Conservation (phyloP, 2,797 vertebrate species). For the Smutsia gigantea region DNA sequence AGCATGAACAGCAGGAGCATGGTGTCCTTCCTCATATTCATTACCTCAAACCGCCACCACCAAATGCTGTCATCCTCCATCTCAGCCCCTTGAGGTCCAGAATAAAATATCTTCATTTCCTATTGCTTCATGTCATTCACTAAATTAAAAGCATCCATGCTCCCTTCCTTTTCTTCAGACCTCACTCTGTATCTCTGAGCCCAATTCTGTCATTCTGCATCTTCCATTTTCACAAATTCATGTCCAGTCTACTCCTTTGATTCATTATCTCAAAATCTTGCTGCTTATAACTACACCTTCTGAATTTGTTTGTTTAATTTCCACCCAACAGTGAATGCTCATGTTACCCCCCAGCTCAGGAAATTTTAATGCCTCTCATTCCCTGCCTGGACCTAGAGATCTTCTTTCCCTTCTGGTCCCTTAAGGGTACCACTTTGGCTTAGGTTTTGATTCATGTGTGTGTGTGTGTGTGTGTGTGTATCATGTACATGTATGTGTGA, state of each 20-base stretch:
- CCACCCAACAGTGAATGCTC: background rate
- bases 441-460: background rate
- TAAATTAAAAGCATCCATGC: background rate
- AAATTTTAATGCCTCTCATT: background rate
- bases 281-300: background rate
- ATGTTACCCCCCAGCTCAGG: background rate
- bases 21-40: background rate
- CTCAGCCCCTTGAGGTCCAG: background rate
- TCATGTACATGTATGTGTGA: background rate
- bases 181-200: background rate
- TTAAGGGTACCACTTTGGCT: background rate
- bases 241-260: background rate
- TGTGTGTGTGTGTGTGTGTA: background rate
- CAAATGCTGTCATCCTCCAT: background rate
- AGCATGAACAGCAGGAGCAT: background rate
- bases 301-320: background rate
- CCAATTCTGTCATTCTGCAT: background rate
- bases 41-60: background rate
- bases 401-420: background rate
- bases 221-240: background rate
- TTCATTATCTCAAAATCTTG: background rate
- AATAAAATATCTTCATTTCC: background rate
- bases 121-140: background rate
- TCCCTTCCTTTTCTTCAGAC: background rate
- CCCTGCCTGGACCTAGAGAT: background rate